A percentile compares a stretch with the other conserved stretches of the same genome.
Evolutionary conservation across 2,888 invertebrate species (phyloP).

Genomic region (Synergus laeviventris): DNA sequence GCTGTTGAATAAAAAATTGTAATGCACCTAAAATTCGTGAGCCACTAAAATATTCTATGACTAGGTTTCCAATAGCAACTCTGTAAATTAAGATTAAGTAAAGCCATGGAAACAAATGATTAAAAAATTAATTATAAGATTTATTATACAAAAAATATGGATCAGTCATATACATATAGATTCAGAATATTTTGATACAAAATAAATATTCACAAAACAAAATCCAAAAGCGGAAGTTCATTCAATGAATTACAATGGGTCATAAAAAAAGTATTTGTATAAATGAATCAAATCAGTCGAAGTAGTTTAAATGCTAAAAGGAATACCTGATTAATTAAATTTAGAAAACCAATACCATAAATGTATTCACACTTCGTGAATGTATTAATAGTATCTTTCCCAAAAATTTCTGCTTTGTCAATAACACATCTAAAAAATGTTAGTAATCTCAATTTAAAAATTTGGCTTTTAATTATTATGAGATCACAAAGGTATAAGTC

Average conservation of each 20-base stretch:
- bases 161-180: constrained; percentile 11
- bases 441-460: background rate
- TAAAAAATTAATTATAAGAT: constrained; percentile 1
- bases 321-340: background rate
- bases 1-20: background rate
- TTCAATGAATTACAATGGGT: background rate
- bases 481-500: background rate
- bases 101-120: background rate
- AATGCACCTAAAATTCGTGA: background rate
- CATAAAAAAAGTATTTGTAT: too few species aligned
- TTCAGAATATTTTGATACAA: constrained; percentile 9
- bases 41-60: too few species aligned
- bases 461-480: background rate
- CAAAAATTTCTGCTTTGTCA: background rate
- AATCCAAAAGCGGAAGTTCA: background rate
- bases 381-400: background rate
- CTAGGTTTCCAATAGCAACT: too few species aligned
- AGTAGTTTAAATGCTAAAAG: background rate
- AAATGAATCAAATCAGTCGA: background rate
- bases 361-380: too few species aligned
- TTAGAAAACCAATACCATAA: background rate
- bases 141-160: constrained; percentile 12
- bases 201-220: constrained; percentile 7
- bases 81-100: background rate
- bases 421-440: background rate